Conservation (phyloP, 2,113 vertebrate species). For the Piaya cayana region DNA sequence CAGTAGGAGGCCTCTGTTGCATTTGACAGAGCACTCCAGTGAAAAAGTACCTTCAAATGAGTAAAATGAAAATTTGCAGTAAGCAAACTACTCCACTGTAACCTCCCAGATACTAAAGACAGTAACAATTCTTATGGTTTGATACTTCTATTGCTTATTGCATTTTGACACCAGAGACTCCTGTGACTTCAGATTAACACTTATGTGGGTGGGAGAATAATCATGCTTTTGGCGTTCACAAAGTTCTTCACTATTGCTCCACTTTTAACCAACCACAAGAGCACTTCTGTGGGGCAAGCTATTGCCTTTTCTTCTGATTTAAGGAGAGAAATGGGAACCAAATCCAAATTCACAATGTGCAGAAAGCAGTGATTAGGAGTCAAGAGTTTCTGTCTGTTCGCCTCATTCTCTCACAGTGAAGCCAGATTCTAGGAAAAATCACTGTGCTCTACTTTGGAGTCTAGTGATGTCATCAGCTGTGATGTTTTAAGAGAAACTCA, state of each 20-base stretch:
- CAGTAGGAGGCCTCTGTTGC: background rate
- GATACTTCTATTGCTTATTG: background rate
- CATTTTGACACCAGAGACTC: background rate
- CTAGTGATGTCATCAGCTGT: background rate
- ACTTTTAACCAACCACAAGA: background rate
- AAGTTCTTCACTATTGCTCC: background rate
- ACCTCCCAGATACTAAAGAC: background rate
- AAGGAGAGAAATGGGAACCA: background rate
- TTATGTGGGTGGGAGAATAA: background rate
- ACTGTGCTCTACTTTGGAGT: background rate
- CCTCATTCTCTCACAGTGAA: background rate
- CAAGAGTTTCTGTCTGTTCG: background rate
- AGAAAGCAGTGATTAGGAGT: background rate
- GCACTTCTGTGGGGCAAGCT: fast-evolving
- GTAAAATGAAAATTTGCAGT: background rate
- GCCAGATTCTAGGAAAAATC: background rate
- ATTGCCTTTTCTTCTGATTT: background rate
- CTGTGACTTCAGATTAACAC: background rate
- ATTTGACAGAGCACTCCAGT: background rate
- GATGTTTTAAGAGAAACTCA: background rate
- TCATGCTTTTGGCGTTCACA: background rate
- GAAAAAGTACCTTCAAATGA: background rate
- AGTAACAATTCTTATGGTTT: background rate
- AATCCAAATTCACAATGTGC: background rate
- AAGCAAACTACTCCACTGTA: background rate